Evolutionary conservation across 92 coral and sea anemone genomes (phyloP).

Genomic region (Nematostella vectensis): DNA sequence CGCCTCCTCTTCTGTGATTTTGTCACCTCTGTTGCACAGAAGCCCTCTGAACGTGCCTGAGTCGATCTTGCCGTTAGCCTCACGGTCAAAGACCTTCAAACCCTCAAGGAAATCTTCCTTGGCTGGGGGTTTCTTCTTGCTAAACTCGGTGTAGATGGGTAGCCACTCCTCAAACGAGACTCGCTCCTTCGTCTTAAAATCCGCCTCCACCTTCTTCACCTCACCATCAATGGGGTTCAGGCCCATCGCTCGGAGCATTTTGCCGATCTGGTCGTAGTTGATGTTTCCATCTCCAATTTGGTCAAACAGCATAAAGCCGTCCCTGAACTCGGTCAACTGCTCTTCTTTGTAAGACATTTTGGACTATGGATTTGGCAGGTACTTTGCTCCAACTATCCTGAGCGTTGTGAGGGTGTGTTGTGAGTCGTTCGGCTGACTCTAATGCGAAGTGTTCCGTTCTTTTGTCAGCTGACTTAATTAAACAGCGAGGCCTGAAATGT

Average conservation of each 20-base stretch:
- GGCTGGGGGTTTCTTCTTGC: slow-evolving; percentile 63
- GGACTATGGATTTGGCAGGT: too few relatives aligned
- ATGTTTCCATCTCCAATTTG: slow-evolving; percentile 78
- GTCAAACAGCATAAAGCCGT: slow-evolving; percentile 77
- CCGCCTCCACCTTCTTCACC: slow-evolving; percentile 53
- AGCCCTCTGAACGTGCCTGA: slow-evolving; percentile 69
- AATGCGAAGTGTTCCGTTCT: too few relatives aligned
- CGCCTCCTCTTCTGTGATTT: slow-evolving; percentile 59
- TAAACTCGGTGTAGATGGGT: slow-evolving; percentile 62
- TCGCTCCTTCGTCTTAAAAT: slow-evolving; percentile 40
- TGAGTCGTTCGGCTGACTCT: too few relatives aligned
- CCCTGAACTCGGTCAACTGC: slow-evolving; percentile 58
- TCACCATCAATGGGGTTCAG: slow-evolving; percentile 77
- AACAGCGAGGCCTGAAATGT: too few relatives aligned
- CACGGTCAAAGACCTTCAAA: slow-evolving; percentile 89
- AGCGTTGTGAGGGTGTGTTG: too few relatives aligned
- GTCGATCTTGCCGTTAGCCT: slow-evolving; percentile 78
- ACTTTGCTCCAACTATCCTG: too few relatives aligned
- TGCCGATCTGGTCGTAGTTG: slow-evolving; percentile 45
- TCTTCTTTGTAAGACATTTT: slow-evolving; percentile 28
- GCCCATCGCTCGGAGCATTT: slow-evolving; percentile 72
- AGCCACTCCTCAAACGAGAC: slow-evolving; percentile 65
- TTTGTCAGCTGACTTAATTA: too few relatives aligned
- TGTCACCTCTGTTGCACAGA: slow-evolving; percentile 77
- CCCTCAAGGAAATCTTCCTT: slow-evolving; percentile 89